A percentile compares a stretch with the other conserved stretches of the same genome.
Evolutionary conservation across 2,888 invertebrate genomes (phyloP).

Genomic region (Drosophila prolongata): DNA sequence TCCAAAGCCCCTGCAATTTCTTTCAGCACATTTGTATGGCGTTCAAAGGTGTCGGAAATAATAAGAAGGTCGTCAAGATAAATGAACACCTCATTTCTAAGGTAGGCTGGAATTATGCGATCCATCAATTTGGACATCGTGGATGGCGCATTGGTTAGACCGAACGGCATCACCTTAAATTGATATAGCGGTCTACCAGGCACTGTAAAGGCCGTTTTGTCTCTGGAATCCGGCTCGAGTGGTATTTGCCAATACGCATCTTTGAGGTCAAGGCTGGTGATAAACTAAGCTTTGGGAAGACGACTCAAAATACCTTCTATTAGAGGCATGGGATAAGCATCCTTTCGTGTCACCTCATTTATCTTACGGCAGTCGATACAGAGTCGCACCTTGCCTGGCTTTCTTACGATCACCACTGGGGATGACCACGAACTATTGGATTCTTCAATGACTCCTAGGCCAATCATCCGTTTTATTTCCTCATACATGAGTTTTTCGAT

Average conservation of each 20-base stretch:
- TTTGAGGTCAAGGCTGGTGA: slow-evolving; percentile 37
- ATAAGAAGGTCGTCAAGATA: slow-evolving; percentile 15
- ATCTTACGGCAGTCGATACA: slow-evolving; percentile 64
- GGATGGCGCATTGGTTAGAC: slow-evolving; percentile 44
- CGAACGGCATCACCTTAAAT: slow-evolving; percentile 5
- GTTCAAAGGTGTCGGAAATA: slow-evolving; percentile 12
- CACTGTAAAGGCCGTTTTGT: background rate
- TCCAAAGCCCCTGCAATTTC: background rate
- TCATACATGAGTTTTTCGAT: slow-evolving; percentile 9
- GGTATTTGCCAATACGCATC: slow-evolving; percentile 49
- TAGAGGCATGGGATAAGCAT: background rate
- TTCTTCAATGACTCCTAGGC: slow-evolving; percentile 10
- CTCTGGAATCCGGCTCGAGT: background rate
- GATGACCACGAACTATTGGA: slow-evolving; percentile 13
- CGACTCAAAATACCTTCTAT: slow-evolving; percentile 37
- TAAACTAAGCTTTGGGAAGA: slow-evolving; percentile 35
- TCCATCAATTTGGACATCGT: slow-evolving; percentile 24
- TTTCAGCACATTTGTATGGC: slow-evolving; percentile 5
- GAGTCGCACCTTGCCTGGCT: slow-evolving; percentile 52
- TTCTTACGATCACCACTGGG: slow-evolving; percentile 14
- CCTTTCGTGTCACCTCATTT: background rate
- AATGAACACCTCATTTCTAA: slow-evolving; percentile 12
- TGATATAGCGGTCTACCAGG: background rate
- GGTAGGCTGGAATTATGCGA: slow-evolving; percentile 1
- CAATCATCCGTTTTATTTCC: background rate